phyloP scores from a whole-genome alignment of 2,888 invertebrate genomes.

The Spilosoma lubricipeda region DNA sequence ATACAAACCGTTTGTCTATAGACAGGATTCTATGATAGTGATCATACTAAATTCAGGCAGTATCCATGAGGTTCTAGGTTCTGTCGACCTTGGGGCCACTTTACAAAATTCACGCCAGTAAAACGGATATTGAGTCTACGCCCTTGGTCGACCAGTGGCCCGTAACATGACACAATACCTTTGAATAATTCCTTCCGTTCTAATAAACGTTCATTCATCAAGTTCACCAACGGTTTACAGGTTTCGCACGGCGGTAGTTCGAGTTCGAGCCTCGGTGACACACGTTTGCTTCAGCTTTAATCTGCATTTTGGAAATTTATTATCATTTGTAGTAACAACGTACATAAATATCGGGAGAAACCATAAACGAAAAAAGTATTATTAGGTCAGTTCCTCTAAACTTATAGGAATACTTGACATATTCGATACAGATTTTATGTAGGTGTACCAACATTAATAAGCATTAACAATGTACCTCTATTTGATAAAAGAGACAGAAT shows the following conservation, averaged over 20 bases:
- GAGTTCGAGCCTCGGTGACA: background rate
- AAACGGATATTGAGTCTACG: slow-evolving; percentile 44
- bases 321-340: background rate
- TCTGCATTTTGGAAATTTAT: background rate
- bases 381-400: background rate
- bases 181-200: slow-evolving; percentile 9
- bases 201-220: slow-evolving; percentile 7
- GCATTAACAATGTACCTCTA: background rate
- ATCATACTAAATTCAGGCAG: background rate
- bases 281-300: background rate
- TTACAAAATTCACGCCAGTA: slow-evolving; percentile 32
- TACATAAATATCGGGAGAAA: background rate
- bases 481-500: background rate
- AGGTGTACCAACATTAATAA: background rate
- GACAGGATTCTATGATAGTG: no score
- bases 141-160: slow-evolving; percentile 41
- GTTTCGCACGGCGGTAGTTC: background rate
- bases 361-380: background rate
- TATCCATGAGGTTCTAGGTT: slow-evolving; percentile 9
- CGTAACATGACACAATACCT: slow-evolving; percentile 39
- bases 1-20: no score
- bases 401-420: background rate
- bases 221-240: background rate
- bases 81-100: slow-evolving; percentile 37
- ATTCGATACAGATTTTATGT: background rate